phyloP scores from a whole-genome alignment of 2,888 invertebrate genomes.

The Polyploca ridens region DNA sequence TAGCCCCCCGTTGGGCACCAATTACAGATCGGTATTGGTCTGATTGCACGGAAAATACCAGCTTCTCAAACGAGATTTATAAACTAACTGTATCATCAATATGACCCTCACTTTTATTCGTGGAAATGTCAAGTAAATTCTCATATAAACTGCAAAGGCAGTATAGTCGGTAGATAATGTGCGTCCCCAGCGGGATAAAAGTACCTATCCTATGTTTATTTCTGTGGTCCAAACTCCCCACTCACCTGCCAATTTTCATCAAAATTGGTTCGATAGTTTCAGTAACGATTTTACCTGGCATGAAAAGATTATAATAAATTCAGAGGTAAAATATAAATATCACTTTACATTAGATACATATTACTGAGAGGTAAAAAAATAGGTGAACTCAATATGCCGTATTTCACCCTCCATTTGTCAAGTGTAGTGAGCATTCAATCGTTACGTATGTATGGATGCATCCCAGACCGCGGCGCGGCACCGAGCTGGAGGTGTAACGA shows the following conservation, averaged over 20 bases:
- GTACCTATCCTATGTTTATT: too few relatives aligned
- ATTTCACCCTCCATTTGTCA: constrained; percentile 28
- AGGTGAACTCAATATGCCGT: neutral
- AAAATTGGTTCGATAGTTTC: too few relatives aligned
- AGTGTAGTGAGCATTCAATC: constrained; percentile 30
- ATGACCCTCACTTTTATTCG: constrained; percentile 15
- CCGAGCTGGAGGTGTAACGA: constrained; percentile 62
- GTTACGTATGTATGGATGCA: constrained; percentile 23
- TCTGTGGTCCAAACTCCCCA: too few relatives aligned
- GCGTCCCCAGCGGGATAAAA: too few relatives aligned
- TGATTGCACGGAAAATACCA: constrained; percentile 69
- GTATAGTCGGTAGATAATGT: neutral
- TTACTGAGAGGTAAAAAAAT: neutral
- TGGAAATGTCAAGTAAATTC: neutral
- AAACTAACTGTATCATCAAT: constrained; percentile 40
- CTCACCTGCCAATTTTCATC: too few relatives aligned
- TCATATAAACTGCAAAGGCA: neutral
- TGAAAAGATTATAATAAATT: too few relatives aligned
- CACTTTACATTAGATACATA: neutral
- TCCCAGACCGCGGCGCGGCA: constrained; percentile 21
- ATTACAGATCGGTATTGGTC: constrained; percentile 66
- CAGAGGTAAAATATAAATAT: neutral
- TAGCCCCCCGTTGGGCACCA: constrained; percentile 72
- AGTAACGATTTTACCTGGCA: too few relatives aligned
- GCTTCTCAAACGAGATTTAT: constrained; percentile 48